A percentile compares a stretch with the other conserved stretches of the same genome.
Conservation (phyloP, 2,888 invertebrate species). For the Pollenia angustigena region DNA sequence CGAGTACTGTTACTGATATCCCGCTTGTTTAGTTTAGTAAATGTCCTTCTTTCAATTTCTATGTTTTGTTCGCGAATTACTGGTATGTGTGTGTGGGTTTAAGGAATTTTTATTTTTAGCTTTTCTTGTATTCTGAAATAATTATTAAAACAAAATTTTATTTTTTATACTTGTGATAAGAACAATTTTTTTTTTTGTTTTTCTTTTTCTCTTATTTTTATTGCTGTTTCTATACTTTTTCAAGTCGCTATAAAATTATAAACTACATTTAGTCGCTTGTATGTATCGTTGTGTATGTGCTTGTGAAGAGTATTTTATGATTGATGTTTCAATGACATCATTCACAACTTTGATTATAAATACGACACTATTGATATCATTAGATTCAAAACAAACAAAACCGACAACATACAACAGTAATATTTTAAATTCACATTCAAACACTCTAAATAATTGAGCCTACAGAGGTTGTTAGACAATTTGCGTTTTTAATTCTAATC, state of each 20-base stretch:
- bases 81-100: neutral
- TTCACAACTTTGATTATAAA: conserved; percentile 39
- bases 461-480: neutral
- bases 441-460: conserved; percentile 28
- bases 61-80: neutral
- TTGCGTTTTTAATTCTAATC: neutral
- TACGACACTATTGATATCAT: conserved; percentile 32
- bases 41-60: neutral
- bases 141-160: conserved; percentile 17
- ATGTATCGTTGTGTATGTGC: neutral
- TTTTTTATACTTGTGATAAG: conserved; percentile 2
- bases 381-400: conserved; percentile 9
- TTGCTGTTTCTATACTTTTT: neutral
- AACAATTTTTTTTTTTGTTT: conserved; percentile 23
- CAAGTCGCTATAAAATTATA: neutral
- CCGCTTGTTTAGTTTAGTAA: neutral
- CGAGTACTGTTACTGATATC: neutral
- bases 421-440: neutral
- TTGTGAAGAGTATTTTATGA: conserved; percentile 11
- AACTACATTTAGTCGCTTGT: neutral
- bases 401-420: conserved; percentile 1
- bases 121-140: neutral
- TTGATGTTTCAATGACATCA: conserved; percentile 61
- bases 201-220: neutral
- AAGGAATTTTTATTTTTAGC: neutral